Evolutionary conservation across 1,140 invertebrate genomes (phyloP), one percentile per base, ranked within the genome.

Genomic region (Saxidomus purpurata): DNA sequence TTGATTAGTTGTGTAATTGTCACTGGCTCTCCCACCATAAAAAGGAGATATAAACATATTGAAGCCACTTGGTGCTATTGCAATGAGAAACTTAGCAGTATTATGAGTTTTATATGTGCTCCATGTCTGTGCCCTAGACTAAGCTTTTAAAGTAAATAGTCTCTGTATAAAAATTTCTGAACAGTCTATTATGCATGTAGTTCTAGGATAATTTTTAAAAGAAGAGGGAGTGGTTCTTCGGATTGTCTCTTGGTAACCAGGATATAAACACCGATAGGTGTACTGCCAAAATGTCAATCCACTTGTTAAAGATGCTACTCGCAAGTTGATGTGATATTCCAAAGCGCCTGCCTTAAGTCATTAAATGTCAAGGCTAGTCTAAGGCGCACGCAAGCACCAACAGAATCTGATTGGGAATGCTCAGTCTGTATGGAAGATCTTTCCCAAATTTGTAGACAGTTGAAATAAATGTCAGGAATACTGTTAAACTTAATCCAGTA

Each of bases 31-130:
- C 15, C 94, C 94, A 76, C 92, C 91, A 83, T 88, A 94, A n/a
- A 90, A 87, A 87, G 92, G 87, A 17, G 94, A 94, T 22, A 94
- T 79, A 87, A 89, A 95, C 61, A 86, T 92, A n/a, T 95, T 91
- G 34, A 89, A 82, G 19, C 94, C 94, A 76, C 92, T 91, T 36
- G 94, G 94, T 36, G 93, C 92, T 61, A 93, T 94, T 31, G 89
- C 94, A 28, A 95, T 87, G 17, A 95, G 86, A 90, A 92, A 93
- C 79, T 95, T 95, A 17, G 74, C 55, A 19, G 92, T 92, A 63
- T 93, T 91, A 61, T 91, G 71, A 34, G 52, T 59, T 55, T 92
- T 92, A 82, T 93, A 92, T n/a, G 47, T 67, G 19, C 83, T 89
- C 77, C 86, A 92, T 25, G 89, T 93, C 17, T 86, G 40, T 19